These are phyloP conservation scores for Neodiprion virginianus DNA, from an alignment of 1,140 invertebrate genomes.

Conservation along the genomic window DNA sequence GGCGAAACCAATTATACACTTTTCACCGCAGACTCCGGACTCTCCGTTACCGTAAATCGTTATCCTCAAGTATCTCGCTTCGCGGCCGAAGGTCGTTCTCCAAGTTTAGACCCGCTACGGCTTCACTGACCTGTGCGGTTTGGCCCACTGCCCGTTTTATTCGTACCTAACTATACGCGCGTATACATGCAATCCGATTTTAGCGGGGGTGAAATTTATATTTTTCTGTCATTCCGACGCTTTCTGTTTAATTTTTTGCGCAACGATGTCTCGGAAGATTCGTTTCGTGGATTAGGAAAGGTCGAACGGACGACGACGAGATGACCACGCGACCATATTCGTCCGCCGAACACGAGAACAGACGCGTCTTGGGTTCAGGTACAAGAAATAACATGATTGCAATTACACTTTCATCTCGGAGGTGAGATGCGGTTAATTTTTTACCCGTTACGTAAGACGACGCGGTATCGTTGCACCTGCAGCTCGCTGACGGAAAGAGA, in stretches of 20 bases:
- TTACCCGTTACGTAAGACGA: background rate
- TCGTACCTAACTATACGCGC: background rate
- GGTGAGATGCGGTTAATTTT: background rate
- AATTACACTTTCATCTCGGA: background rate
- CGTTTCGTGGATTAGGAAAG: too few relatives aligned
- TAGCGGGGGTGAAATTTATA: too few relatives aligned
- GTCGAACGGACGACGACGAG: too few relatives aligned
- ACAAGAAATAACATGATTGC: background rate
- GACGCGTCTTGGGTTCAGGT: too few relatives aligned
- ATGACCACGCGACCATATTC: too few relatives aligned
- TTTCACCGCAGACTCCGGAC: background rate
- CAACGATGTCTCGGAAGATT: too few relatives aligned
- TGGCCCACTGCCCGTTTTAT: conserved; percentile 1
- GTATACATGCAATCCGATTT: too few relatives aligned
- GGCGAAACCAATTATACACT: background rate
- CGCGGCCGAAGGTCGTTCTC: background rate
- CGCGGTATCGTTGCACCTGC: background rate
- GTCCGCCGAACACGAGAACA: too few relatives aligned
- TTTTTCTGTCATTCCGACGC: too few relatives aligned
- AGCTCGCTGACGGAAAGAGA: background rate
- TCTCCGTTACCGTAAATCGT: background rate
- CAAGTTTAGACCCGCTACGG: background rate
- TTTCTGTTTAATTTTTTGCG: too few relatives aligned
- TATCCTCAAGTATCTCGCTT: background rate
- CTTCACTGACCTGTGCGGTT: background rate